phyloP scores from a whole-genome alignment of 2,888 invertebrate genomes.

The Drosophila borborema region DNA sequence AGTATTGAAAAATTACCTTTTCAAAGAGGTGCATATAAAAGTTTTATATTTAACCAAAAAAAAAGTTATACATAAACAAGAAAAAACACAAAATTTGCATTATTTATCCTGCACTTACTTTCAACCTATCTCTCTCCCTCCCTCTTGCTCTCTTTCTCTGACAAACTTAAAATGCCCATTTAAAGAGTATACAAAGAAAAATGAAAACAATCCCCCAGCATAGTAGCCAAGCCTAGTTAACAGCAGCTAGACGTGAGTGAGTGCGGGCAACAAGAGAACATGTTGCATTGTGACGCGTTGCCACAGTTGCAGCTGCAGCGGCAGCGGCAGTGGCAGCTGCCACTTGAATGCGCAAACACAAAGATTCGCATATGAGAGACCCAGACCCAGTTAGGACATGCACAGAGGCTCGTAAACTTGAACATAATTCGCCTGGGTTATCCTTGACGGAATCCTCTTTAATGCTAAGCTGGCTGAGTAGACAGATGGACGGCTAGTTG shows the following conservation, averaged over 20 bases:
- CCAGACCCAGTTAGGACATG: constrained; percentile 36
- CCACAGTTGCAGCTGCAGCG: constrained; percentile 13
- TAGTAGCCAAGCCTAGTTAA: constrained; percentile 40
- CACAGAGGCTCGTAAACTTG: constrained; percentile 39
- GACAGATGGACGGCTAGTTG: constrained; percentile 21
- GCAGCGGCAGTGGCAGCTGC: constrained; percentile 43
- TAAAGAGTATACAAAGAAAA: background rate
- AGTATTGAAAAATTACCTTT: too few species aligned
- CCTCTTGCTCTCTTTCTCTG: too few species aligned
- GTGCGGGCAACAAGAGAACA: constrained; percentile 4
- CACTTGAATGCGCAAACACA: constrained; percentile 79
- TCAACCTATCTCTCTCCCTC: too few species aligned
- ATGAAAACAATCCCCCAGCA: background rate
- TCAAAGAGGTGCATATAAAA: too few species aligned
- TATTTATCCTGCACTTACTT: too few species aligned
- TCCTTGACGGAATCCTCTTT: constrained; percentile 65
- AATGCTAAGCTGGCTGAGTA: constrained; percentile 43
- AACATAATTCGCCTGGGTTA: constrained; percentile 63
- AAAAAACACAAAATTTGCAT: too few species aligned
- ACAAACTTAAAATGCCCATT: background rate
- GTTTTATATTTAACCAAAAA: too few species aligned
- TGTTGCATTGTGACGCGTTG: constrained; percentile 7
- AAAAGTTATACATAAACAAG: too few species aligned
- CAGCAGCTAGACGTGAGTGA: constrained; percentile 20
- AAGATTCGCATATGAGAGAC: constrained; percentile 69